These are phyloP conservation scores for Cyanistes caeruleus DNA, from an alignment of 2,113 vertebrate genomes.

Conservation along the genomic window DNA sequence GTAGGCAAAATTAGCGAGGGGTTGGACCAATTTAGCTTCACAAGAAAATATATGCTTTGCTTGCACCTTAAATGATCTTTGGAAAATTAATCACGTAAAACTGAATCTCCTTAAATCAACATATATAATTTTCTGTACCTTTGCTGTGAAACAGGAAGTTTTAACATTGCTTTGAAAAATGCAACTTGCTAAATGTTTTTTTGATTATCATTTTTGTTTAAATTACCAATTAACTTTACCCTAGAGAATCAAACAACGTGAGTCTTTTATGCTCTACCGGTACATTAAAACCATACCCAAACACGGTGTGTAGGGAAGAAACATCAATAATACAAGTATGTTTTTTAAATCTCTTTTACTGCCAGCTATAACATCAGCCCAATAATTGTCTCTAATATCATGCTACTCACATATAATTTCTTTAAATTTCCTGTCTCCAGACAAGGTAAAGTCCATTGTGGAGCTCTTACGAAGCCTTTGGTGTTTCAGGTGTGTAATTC, in stretches of 20 bases:
- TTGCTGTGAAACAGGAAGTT: conserved; percentile 7
- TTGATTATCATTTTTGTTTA: conserved; percentile 2
- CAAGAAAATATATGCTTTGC: conserved; percentile 69
- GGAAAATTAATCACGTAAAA: conserved; percentile 66
- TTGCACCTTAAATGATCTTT: conserved; percentile 68
- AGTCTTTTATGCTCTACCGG: neutral
- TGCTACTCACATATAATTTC: neutral
- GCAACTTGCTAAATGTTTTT: conserved; percentile 4
- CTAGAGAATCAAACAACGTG: conserved; percentile 2
- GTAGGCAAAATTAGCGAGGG: conserved; percentile 76
- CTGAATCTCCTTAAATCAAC: conserved; percentile 50
- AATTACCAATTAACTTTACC: conserved; percentile 51
- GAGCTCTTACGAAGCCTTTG: neutral
- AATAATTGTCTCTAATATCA: neutral
- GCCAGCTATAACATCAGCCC: neutral
- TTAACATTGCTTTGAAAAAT: conserved; percentile 35
- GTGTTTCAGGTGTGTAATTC: neutral
- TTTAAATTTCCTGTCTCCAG: neutral
- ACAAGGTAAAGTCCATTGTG: neutral
- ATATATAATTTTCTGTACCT: conserved; percentile 11
- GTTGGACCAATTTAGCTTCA: conserved; percentile 60
- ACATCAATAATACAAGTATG: neutral
- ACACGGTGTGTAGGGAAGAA: neutral
- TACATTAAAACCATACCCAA: conserved; percentile 21
- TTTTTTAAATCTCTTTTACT: conserved; percentile 26